Evolutionary conservation across 2,113 vertebrate species (phyloP).

Genomic region (Odocoileus virginianus): DNA sequence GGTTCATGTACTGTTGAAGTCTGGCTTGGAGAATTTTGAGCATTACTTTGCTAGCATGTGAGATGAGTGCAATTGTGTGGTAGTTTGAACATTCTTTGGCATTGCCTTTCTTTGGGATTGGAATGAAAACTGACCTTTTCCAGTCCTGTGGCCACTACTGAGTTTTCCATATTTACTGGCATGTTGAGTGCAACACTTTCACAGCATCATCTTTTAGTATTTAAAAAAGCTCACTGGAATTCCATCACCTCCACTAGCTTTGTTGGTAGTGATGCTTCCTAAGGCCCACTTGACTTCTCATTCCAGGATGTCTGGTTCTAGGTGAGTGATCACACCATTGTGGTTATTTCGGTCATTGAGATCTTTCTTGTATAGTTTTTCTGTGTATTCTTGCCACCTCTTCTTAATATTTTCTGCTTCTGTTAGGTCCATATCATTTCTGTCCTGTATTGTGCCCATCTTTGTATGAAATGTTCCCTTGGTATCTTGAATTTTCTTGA

Average conservation of each 20-base stretch:
- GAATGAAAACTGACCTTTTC: neutral
- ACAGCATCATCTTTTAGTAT: neutral
- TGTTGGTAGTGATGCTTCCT: neutral
- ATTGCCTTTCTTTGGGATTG: neutral
- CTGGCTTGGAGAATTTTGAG: neutral
- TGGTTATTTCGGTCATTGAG: neutral
- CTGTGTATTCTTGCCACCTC: neutral
- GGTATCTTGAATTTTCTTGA: neutral
- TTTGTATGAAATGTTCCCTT: neutral
- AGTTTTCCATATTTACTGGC: neutral
- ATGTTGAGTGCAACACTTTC: neutral
- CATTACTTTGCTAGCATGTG: neutral
- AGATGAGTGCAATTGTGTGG: neutral
- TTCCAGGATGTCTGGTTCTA: neutral
- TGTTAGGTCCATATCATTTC: neutral
- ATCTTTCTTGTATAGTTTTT: neutral
- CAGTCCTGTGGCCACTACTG: neutral
- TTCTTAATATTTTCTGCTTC: no score
- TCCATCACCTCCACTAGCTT: neutral
- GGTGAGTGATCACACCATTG: neutral
- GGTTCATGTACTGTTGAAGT: neutral
- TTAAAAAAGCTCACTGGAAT: neutral
- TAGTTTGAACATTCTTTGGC: neutral
- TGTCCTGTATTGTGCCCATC: neutral
- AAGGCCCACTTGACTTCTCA: neutral